A percentile compares a stretch with the other conserved stretches of the same genome.
phyloP scores from a whole-genome alignment of 2,888 invertebrate species.

The Melikaiella ostensackeni region DNA sequence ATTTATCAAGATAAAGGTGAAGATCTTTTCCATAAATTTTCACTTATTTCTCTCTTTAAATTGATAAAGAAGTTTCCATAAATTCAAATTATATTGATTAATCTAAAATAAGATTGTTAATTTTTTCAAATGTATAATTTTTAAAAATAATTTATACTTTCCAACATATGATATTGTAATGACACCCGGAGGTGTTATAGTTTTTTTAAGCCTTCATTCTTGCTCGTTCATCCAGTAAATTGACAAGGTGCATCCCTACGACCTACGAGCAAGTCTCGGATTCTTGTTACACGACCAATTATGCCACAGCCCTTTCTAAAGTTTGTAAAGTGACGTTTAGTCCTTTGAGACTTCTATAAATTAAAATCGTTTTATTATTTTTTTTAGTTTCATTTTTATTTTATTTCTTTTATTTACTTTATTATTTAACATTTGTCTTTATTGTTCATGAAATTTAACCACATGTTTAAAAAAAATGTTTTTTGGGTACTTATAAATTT shows the following conservation, averaged over 20 bases:
- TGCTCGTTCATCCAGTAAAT: slow-evolving; percentile 45
- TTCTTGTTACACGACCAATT: slow-evolving; percentile 53
- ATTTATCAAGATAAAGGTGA: not conserved
- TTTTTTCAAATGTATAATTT: no score
- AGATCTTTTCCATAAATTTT: not conserved
- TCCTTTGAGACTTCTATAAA: not conserved
- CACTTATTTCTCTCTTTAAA: not conserved
- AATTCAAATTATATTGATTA: no score
- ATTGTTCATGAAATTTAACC: no score
- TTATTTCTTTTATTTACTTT: no score
- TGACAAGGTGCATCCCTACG: slow-evolving; percentile 52
- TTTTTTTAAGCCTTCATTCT: slow-evolving; percentile 36
- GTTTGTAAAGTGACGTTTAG: slow-evolving; percentile 1
- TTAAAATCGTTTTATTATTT: not conserved
- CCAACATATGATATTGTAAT: not conserved
- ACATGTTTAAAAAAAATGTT: no score
- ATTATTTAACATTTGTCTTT: no score
- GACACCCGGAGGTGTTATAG: not conserved
- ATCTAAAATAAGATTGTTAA: no score
- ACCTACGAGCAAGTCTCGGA: slow-evolving; percentile 47
- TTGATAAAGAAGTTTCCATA: no score
- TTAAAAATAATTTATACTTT: not conserved
- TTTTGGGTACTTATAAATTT: no score
- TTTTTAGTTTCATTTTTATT: not conserved
- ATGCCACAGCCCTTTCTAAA: slow-evolving; percentile 39